Base-by-base conservation (phyloP, 2,797 vertebrate species). In the Malurus leucopterus region DNA sequence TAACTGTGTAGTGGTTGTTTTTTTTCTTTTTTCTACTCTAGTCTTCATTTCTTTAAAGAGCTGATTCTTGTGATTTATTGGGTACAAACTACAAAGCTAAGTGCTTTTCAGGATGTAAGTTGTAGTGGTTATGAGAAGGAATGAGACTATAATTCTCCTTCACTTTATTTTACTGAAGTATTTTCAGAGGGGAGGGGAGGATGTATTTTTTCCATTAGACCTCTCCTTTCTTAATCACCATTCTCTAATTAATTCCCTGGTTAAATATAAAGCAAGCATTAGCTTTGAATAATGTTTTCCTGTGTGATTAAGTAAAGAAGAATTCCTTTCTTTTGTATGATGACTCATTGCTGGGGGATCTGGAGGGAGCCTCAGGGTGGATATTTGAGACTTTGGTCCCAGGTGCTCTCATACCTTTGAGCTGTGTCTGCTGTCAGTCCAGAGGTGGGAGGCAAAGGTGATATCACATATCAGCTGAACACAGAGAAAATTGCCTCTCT, bases 211-310 rank as follows among this genome's bases (percentile, higher is more conserved):
- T 96, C 91, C 89, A 94, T 95, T 95, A 95, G 90, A 80, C 78
- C 85, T 88, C 63, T 93, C 84, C 87, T 95, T 95, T 95, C 83
- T 93, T 96, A 95, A 93, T 95, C 93, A 95, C 96, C 93, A 77
- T 95, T 78, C 84, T 68, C 75, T 96, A 97, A 96, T 97, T 97
- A 97, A 96, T 96, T 96, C 96, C 94, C 93, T 95, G 91, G 95
- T 97, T 97, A 97, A 96, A 95, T 96, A 95, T 96, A 96, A 96
- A 96, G 68, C 77, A 58, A 90, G 86, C 92, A 90, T 96, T 97
- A 95, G 51, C 70, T 84, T 93, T 96, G 95, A 96, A 79, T 96
- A 93, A 96, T 95, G 92, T 94, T 95, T 96, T 96, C 91, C 96
- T 96, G 95, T 93, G 84, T 93, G 93, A 96, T 84, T 94, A 94